Evolutionary conservation across 1,140 invertebrate genomes (phyloP), one percentile per base, ranked within the genome.

Genomic region (Bombus sylvicola): DNA sequence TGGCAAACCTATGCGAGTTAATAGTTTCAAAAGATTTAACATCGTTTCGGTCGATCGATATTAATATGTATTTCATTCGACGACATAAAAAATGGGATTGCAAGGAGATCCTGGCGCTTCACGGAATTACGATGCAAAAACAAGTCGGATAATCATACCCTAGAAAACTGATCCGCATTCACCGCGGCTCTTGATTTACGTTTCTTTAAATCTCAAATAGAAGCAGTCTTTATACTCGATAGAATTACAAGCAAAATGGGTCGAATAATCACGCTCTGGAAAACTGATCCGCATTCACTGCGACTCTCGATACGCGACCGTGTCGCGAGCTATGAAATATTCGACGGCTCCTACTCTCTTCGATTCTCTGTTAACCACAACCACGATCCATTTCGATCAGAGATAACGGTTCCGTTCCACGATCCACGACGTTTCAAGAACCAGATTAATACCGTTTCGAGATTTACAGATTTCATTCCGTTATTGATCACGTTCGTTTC

Each of bases 261-360:
- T 72, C 68, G 79, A 72, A 81, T 81, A 81, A 72, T 81, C 68
- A 81, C 78, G 78, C 78, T 80, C 78, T 53, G 37, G 28, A 59
- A n/a, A 72, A 81, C 79, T 59, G 79, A 81, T 81, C 69, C 68
- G n/a, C 79, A 69, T 80, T 80, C 78, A 53, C 43, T 12, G 78
- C 3, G 57, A 12, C 39, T 78, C 57, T 64, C 77, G 34, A 79
- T 68, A 18, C 15, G 4, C 41, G 43, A 39, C 37, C 47, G 13
- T 79, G 59, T 64, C 59, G 39, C 76, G 25, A 9, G 59, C 57
- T 64, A 31, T 34, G 39, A 79, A 79, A 43, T 41, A 62, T 77
- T 39, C 75, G 57, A 62, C 28, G 34, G 13, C 34, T 41, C 15
- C 75, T 39, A 13, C 25, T 62, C 31, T 25, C 53, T 77, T 77